Base-by-base conservation (phyloP, 2,888 invertebrate genomes). In the Lasioglossum marginatum region DNA sequence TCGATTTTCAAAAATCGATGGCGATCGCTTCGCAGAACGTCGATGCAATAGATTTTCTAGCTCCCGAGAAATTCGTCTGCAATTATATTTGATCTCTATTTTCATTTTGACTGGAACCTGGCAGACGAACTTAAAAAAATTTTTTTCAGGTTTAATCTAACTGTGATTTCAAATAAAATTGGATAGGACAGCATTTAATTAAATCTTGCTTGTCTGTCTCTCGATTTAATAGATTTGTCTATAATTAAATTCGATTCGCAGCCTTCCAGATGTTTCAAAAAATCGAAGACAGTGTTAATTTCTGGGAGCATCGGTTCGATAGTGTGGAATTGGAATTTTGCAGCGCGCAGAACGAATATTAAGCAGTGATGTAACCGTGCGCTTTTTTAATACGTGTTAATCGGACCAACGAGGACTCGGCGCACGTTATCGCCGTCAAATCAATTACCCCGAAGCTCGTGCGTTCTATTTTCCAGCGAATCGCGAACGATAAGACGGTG, bases 401-500 rank as follows among this genome's bases (percentile, higher is more conserved):
- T 31, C 45, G 23, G 37, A 45, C 60, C 43, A 78, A 31, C 43
- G 40, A 66, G 63, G 27, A 68, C 37, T 71, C 57, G n/a, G 45
- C 14, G 23, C 19, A 57, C 43, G 43, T 82, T 72, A 82, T 79
- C 83, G n/a, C 1, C 31, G 6, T 16, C 23, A 57, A 70, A 80
- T 85, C 74, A 80, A 80, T 83, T 83, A 80, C 34, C 16, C 16
- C 45, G 72, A 31, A 37, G 43, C 37, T 68, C 63, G 27, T 43
- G 34, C 31, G 12, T 52, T 60, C 10, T 45, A 68, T 68, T 66
- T 68, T 60, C 19, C n/a, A 27, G 10, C 19, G 23, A 19, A 57
- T 31, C 66, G 27, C 16, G 12, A 19, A 16, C 37, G 88, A 88
- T 87, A 89, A 84, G 10, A 37, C 23, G 48, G 57, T 43, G 52